Evolutionary conservation across 2,888 invertebrate species (phyloP), one percentile per base, ranked within the genome.

Genomic region (Drosophila neutralis): DNA sequence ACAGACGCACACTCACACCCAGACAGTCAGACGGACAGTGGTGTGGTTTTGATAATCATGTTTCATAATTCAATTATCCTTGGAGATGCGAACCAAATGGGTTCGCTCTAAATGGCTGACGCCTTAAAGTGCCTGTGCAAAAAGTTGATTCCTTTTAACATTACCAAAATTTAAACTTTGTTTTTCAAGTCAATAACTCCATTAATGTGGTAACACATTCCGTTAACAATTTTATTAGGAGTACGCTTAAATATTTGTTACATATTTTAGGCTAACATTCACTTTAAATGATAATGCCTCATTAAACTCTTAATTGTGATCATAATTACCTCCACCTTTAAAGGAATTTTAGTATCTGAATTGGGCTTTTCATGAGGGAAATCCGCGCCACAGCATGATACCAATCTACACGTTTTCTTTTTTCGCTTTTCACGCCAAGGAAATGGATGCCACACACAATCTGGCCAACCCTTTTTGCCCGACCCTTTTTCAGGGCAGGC

Each of bases 41-140:
- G 71, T 80, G 73, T 58, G 59, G 24, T 67, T 68, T 68, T 65
- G 58, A 76, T 76, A 68, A 87, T 89, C 69, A 87, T 83, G 82
- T 82, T 87, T 82, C 72, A 84, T 85, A 87, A 89, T 85, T 85
- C 69, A 89, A 89, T 87, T 89, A 87, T 82, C 76, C 79, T 52
- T 65, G 56, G 31, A 59, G 57, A 49, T 61, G 68, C 59, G 38
- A 62, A 57, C 63, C 40, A 27, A 64, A 56, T 59, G 31, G 48
- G 13, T n/a, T 52, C 15, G 27, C 31, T 42, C 52, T 51, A 35
- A 48, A 62, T 27, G 52, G 27, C n/a, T 13, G 10, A 21, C 27
- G 18, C 51, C 27, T 63, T 59, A 53, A 58, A 42, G 8, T 21
- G 42, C 11, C 21, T 42, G 48, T 3, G n/a, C n/a, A 8, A n/a